Conservation (phyloP, 2,113 vertebrate species). For the Eubucco bourcierii region DNA sequence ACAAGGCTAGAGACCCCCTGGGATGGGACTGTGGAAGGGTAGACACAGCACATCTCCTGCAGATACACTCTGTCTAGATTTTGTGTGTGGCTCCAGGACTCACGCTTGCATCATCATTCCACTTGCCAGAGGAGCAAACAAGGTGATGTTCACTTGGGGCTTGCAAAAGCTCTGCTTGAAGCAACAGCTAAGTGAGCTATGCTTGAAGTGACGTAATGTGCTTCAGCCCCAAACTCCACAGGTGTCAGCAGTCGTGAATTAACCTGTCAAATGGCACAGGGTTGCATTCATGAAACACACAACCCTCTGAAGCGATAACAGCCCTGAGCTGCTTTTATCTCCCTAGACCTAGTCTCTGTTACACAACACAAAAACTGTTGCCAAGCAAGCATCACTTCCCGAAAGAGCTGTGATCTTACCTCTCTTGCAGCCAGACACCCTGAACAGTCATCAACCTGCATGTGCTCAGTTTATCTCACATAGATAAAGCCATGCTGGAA, state of each 20-base stretch:
- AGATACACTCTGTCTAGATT: not conserved
- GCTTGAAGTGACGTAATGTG: not conserved
- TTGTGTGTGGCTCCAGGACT: too few relatives aligned
- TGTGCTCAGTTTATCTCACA: not conserved
- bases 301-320: not conserved
- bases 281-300: not conserved
- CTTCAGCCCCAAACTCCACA: not conserved
- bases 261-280: not conserved
- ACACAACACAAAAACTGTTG: not conserved
- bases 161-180: not conserved
- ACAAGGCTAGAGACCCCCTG: not conserved
- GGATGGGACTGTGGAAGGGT: fast-evolving
- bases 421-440: not conserved
- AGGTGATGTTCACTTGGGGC: not conserved
- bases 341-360: not conserved
- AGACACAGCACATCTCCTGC: not conserved
- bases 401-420: not conserved
- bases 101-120: fast-evolving
- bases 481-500: not conserved
- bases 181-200: not conserved
- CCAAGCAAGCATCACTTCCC: not conserved
- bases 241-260: fast-evolving
- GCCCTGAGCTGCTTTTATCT: not conserved
- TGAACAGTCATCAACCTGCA: not conserved
- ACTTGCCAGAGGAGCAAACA: not conserved